Evolutionary conservation across 2,113 vertebrate genomes (phyloP).

Genomic region (Pangasianodon gigas): DNA sequence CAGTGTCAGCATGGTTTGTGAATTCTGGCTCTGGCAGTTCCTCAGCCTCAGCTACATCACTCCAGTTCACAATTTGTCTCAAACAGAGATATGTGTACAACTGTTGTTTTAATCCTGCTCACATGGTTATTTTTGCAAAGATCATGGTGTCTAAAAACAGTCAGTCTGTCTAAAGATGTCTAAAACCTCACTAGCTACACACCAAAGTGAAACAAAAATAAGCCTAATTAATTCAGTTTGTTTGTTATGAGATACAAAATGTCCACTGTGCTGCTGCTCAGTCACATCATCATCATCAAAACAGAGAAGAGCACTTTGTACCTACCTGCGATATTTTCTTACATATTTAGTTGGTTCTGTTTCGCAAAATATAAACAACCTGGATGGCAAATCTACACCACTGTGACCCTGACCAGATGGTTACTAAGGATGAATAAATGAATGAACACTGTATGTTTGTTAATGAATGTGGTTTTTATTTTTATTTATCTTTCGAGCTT

Average conservation of each 20-base stretch:
- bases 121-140: neutral
- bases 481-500: neutral
- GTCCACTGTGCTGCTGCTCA: neutral
- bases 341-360: neutral
- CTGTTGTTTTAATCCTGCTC: too few relatives aligned
- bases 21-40: neutral
- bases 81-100: neutral
- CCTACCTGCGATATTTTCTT: neutral
- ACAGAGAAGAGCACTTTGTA: neutral
- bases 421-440: neutral
- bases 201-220: neutral
- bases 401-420: neutral
- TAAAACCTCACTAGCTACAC: neutral
- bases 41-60: neutral
- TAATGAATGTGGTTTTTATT: neutral
- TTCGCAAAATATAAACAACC: neutral
- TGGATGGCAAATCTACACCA: neutral
- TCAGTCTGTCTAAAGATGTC: neutral
- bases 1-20: neutral
- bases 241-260: neutral
- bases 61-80: neutral
- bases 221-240: neutral
- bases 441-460: neutral
- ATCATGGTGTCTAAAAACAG: neutral
- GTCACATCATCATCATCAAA: neutral